These are phyloP conservation scores for Trachymyrmex septentrionalis DNA, from an alignment of 1,140 invertebrate genomes.

Conservation along the genomic window DNA sequence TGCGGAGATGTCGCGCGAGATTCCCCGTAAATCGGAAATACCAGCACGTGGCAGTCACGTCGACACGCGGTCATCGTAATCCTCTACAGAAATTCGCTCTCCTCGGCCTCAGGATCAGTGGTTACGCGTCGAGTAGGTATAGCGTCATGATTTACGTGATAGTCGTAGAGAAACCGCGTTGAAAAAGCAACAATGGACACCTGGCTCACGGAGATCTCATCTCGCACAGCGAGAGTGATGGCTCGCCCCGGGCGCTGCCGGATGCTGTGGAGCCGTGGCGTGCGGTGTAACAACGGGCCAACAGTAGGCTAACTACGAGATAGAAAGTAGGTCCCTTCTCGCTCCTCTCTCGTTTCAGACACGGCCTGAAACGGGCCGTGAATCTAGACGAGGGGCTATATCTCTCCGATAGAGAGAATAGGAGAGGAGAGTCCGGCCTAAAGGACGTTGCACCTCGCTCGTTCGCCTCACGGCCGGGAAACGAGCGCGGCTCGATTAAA, in stretches of 20 bases:
- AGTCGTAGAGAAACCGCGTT: constrained; percentile 8
- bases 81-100: constrained; percentile 25
- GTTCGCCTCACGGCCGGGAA: constrained; percentile 46
- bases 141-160: background rate
- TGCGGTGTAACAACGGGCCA: constrained; percentile 42
- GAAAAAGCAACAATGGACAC: constrained; percentile 42
- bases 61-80: constrained; percentile 35
- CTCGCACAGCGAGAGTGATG: constrained; percentile 80
- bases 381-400: constrained; percentile 40
- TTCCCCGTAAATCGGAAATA: constrained; percentile 78
- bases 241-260: constrained; percentile 80
- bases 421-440: constrained; percentile 55
- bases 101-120: constrained; percentile 22
- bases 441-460: constrained; percentile 68
- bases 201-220: constrained; percentile 34
- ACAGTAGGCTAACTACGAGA: constrained; percentile 80
- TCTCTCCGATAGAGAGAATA: constrained; percentile 29
- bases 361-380: constrained; percentile 54
- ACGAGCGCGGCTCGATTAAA: constrained; percentile 67
- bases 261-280: constrained; percentile 75
- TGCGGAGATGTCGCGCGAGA: constrained; percentile 12
- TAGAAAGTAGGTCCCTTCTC: constrained; percentile 84
- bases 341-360: constrained; percentile 70
- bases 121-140: background rate
- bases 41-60: constrained; percentile 69